Evolutionary conservation across 2,113 vertebrate species (phyloP), one percentile per base, ranked within the genome.

Genomic region (Nicator chloris): DNA sequence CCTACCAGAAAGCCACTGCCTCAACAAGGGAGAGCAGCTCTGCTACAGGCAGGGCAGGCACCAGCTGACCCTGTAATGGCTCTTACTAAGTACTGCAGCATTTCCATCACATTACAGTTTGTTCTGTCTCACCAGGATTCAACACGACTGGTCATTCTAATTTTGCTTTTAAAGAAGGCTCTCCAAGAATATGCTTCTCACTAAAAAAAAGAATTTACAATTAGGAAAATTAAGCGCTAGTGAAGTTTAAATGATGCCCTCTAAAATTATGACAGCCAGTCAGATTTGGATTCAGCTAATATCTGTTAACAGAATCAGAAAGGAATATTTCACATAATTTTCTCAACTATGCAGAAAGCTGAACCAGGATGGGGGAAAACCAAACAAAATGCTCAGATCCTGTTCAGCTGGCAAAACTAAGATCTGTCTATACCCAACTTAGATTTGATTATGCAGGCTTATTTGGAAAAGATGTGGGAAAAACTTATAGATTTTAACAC

Each of bases 1-100:
- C 8, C 45, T n/a, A 40, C 13, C 61, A 35, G 22, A 92, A 86
- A 86, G 63, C 16, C 53, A 53, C 1, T 2, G 15, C 26, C 28
- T 59, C 60, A 51, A 4, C 0, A 0, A 13, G 21, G 47, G 23
- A 73, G 15, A 73, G 35, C 11, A 66, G 39, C 20, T 77, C 65
- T 71, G 40, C 92, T 47, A 24, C 40, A 76, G 54, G 17, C 3
- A 72, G 54, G 33, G 73, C 28, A 73, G 3, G 1, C n/a, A 27
- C 16, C 3, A 59, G 31, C 66, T 61, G 9, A 44, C 21, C 42
- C 61, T 1, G 1, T 15, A 56, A 37, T 0, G 4, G 11, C 19
- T 68, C 75, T n/a, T 54, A 28, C 19, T 8, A 15, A 49, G 27
- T 13, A 40, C 49, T 57, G 60, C 37, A 39, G 3, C 23, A 78